Percentiles rank a stretch among this genome's conserved stretches.
Conservation (phyloP, 2,888 invertebrate species). For the Ichneumoninae sp. region DNA sequence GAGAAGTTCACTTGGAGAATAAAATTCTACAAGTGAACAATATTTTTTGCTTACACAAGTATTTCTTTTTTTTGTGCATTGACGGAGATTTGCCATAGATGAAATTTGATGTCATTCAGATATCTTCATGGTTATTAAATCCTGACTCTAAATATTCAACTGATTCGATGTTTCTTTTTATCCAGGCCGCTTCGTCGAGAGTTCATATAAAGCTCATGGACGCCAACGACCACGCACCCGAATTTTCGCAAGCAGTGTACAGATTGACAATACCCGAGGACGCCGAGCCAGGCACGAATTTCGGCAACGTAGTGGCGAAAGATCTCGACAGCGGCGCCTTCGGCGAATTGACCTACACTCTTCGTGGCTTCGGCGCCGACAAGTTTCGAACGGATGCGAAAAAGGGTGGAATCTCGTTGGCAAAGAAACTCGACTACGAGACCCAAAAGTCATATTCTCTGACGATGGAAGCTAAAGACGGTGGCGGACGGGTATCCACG, state of each 20-base stretch:
- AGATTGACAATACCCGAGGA: conserved; percentile 89
- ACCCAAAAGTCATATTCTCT: conserved; percentile 92
- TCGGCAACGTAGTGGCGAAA: conserved; percentile 88
- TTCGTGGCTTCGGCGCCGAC: conserved; percentile 92
- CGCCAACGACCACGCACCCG: conserved; percentile 92
- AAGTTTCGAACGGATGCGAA: conserved; percentile 89
- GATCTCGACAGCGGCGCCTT: conserved; percentile 91
- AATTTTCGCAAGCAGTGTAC: conserved; percentile 88
- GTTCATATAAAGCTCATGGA: conserved; percentile 89
- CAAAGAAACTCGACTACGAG: conserved; percentile 90
- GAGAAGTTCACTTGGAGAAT: too few relatives aligned
- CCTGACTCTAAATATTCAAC: too few relatives aligned
- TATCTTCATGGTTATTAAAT: too few relatives aligned
- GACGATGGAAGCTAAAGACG: conserved; percentile 92
- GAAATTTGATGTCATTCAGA: too few relatives aligned
- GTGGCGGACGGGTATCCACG: conserved; percentile 90
- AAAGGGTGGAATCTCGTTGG: conserved; percentile 89
- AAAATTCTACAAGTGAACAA: too few relatives aligned
- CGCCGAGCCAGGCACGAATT: conserved; percentile 86
- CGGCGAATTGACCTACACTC: conserved; percentile 89
- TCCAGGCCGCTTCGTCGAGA: conserved; percentile 86
- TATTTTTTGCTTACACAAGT: background rate
- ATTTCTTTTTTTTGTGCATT: too few relatives aligned
- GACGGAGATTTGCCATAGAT: too few relatives aligned
- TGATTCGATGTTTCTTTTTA: background rate